Evolutionary conservation across 2,888 invertebrate species (phyloP).

Genomic region (Scaptomyza parva): DNA sequence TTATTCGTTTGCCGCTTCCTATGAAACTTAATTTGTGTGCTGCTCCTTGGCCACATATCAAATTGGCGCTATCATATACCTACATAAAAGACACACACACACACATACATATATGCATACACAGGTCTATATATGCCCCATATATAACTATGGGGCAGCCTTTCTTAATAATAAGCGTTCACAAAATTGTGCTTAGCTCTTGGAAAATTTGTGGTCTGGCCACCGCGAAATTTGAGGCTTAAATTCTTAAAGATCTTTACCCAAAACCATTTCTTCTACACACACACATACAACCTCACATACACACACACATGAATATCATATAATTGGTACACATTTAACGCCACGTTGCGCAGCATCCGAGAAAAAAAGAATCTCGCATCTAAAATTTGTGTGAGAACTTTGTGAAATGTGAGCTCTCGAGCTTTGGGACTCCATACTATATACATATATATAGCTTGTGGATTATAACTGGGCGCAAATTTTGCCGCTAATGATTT

Average conservation of each 20-base stretch:
- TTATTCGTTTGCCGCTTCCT: constrained; percentile 59
- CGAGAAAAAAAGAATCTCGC: constrained; percentile 25
- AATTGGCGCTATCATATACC: constrained; percentile 79
- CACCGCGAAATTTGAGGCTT: constrained; percentile 69
- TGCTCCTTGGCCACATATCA: constrained; percentile 65
- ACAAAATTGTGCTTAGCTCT: constrained; percentile 72
- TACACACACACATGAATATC: constrained; percentile 1
- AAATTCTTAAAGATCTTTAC: constrained; percentile 62
- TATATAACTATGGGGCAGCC: constrained; percentile 65
- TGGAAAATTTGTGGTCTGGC: constrained; percentile 47
- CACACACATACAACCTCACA: constrained; percentile 30
- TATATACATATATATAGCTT: constrained; percentile 3
- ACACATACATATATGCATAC: constrained; percentile 22
- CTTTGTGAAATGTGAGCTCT: constrained; percentile 47
- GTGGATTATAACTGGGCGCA: constrained; percentile 72
- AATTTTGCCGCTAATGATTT: constrained; percentile 73
- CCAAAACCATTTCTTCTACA: constrained; percentile 39
- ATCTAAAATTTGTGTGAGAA: constrained; percentile 75
- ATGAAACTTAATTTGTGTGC: constrained; percentile 74
- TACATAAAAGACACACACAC: constrained; percentile 26
- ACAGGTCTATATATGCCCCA: constrained; percentile 50
- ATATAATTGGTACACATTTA: constrained; percentile 73
- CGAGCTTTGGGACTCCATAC: not conserved
- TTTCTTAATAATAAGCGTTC: constrained; percentile 60
- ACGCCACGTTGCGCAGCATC: constrained; percentile 60